These are phyloP conservation scores for Nasonia longicornis DNA, from an alignment of 1,140 invertebrate genomes.

Conservation along the genomic window DNA sequence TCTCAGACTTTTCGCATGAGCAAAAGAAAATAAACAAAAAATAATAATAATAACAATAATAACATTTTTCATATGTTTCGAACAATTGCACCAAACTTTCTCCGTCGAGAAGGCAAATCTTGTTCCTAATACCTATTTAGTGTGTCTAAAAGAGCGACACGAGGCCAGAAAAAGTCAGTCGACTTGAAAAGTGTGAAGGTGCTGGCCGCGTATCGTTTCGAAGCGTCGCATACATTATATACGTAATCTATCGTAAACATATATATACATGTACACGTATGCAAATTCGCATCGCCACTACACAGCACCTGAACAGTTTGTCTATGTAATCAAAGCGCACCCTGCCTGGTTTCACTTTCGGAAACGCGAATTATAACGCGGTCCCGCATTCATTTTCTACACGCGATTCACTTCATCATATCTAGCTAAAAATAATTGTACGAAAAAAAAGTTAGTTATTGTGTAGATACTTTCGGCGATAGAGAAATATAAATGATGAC, in stretches of 20 bases:
- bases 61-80: conserved; percentile 2
- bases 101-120: conserved; percentile 39
- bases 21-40: conserved; percentile 9
- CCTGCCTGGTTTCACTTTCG: conserved; percentile 21
- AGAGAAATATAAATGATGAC: neutral
- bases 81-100: conserved; percentile 15
- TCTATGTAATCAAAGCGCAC: conserved; percentile 16
- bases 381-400: neutral
- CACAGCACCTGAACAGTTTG: conserved; percentile 19
- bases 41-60: neutral
- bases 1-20: neutral
- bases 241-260: conserved; percentile 28
- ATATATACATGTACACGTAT: conserved; percentile 33
- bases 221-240: conserved; percentile 23
- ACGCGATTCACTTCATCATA: neutral
- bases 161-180: conserved; percentile 26
- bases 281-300: conserved; percentile 24
- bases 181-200: neutral
- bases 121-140: conserved; percentile 40
- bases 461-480: conserved; percentile 19
- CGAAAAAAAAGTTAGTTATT: conserved; percentile 12
- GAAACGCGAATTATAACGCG: neutral
- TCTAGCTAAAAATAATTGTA: neutral
- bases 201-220: conserved; percentile 12
- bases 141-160: neutral